Evolutionary conservation across 2,888 invertebrate species (phyloP).

Genomic region (Rhaphigaster nebulosa): DNA sequence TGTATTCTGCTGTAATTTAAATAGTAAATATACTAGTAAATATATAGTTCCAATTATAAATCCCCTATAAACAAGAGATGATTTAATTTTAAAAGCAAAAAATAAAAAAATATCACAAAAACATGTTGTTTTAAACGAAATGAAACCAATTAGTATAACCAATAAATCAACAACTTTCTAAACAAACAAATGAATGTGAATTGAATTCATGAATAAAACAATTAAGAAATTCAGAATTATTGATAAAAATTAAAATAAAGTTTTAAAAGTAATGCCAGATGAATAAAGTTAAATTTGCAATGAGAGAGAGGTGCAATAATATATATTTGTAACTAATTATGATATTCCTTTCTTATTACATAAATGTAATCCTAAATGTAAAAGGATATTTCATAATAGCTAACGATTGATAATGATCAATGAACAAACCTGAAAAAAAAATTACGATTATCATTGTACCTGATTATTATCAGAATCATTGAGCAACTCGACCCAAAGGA

Average conservation of each 20-base stretch:
- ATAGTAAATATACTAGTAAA: neutral
- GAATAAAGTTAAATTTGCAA: too few species aligned
- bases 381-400: neutral
- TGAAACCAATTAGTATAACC: too few species aligned
- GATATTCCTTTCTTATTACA: too few species aligned
- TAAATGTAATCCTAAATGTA: neutral
- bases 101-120: neutral
- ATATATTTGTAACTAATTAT: too few species aligned
- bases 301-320: too few species aligned
- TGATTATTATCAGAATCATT: conserved; percentile 77
- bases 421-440: conserved; percentile 44
- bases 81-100: conserved; percentile 34
- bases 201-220: too few species aligned
- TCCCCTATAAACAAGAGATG: neutral
- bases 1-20: conserved; percentile 70
- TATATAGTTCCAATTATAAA: neutral
- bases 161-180: too few species aligned
- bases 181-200: too few species aligned
- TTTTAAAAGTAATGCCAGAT: too few species aligned
- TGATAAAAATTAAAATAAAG: too few species aligned
- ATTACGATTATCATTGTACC: conserved; percentile 69
- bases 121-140: neutral
- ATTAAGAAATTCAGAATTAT: too few species aligned
- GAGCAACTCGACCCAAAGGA: conserved; percentile 84
- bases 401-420: neutral